phyloP scores from a whole-genome alignment of 2,888 invertebrate genomes.

The Cantharis lateralis region DNA sequence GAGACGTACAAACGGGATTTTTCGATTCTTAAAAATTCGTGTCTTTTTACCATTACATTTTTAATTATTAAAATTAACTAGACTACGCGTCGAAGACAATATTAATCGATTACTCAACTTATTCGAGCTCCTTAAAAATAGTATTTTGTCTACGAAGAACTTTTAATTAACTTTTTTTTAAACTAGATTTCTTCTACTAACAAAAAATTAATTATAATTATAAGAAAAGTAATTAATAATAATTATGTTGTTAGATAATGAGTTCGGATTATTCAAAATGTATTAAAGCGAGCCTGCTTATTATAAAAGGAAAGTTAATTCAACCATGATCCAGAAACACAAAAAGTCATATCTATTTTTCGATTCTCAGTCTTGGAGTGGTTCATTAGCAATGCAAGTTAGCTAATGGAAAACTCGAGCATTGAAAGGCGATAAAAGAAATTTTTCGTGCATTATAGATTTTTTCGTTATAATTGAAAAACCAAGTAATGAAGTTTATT shows the following conservation, averaged over 20 bases:
- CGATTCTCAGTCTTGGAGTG: constrained; percentile 40
- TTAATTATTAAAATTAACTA: neutral
- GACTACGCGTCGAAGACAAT: neutral
- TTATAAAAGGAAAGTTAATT: constrained; percentile 33
- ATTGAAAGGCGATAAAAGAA: constrained; percentile 30
- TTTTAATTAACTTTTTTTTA: neutral
- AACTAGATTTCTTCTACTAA: neutral
- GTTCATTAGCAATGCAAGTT: constrained; percentile 47
- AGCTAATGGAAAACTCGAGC: constrained; percentile 41
- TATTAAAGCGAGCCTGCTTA: neutral
- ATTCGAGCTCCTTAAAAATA: neutral
- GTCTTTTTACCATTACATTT: no score
- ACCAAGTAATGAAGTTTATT: constrained; percentile 27
- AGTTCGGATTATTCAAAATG: neutral
- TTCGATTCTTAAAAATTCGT: no score
- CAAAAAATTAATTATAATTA: neutral
- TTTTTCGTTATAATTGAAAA: constrained; percentile 26
- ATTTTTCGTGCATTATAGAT: constrained; percentile 26
- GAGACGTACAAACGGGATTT: no score
- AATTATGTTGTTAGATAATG: neutral
- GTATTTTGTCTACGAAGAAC: neutral
- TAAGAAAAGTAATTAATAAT: neutral
- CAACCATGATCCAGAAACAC: constrained; percentile 40
- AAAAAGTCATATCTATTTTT: constrained; percentile 39
- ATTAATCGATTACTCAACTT: neutral